Conservation (phyloP, 2,797 vertebrate species). For the Cyprinodon diabolis region DNA sequence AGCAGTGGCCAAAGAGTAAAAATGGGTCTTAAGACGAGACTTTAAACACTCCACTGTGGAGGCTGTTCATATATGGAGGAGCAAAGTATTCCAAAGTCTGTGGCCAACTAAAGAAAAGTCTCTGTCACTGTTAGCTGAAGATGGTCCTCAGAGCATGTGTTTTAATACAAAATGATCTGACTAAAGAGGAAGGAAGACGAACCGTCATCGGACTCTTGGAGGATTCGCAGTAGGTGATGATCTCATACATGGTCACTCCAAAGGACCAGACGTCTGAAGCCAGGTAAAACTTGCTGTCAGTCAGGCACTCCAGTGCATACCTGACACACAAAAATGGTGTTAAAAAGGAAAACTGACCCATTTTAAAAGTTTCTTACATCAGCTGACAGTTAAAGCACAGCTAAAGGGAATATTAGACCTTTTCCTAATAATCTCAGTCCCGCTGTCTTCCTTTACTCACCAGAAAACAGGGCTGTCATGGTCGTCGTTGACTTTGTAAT, state of each 20-base stretch:
- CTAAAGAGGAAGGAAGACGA: constrained; percentile 45
- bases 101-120: too few relatives aligned
- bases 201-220: constrained; percentile 91
- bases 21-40: too few relatives aligned
- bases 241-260: constrained; percentile 93
- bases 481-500: constrained; percentile 96
- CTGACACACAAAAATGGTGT: constrained; percentile 65
- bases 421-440: background rate
- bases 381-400: too few relatives aligned
- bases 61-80: too few relatives aligned
- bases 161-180: background rate
- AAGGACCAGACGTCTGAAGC: constrained; percentile 99
- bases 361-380: background rate
- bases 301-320: constrained; percentile 96
- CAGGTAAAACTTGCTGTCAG: constrained; percentile 92
- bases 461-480: constrained; percentile 96
- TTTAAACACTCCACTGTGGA: too few relatives aligned
- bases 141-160: too few relatives aligned
- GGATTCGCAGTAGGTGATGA: constrained; percentile 93
- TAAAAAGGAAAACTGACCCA: background rate
- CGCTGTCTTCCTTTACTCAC: constrained; percentile 68
- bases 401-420: too few relatives aligned
- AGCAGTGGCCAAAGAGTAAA: too few relatives aligned
- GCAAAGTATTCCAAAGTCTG: too few relatives aligned
- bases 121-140: too few relatives aligned